Percentiles rank a stretch among this genome's conserved stretches.
These are phyloP conservation scores for Lingula anatina DNA, from an alignment of 2,888 invertebrate genomes.

Conservation along the genomic window DNA sequence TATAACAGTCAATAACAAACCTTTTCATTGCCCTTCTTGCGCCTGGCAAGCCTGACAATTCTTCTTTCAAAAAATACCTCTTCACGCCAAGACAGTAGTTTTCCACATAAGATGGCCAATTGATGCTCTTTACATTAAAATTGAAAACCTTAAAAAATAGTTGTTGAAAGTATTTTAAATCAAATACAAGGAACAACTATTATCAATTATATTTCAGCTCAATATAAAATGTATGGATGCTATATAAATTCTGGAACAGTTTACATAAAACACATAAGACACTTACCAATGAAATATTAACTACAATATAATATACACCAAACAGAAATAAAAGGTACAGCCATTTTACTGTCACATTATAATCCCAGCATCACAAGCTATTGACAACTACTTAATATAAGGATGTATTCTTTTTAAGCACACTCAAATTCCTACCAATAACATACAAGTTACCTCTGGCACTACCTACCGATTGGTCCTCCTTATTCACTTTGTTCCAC, in stretches of 20 bases:
- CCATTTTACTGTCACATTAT: not conserved
- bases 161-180: too few relatives aligned
- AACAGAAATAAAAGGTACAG: not conserved
- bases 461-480: constrained; percentile 19
- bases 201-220: too few relatives aligned
- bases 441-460: not conserved
- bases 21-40: constrained; percentile 26
- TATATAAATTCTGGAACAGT: too few relatives aligned
- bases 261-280: not conserved
- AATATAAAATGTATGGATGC: too few relatives aligned
- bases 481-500: constrained; percentile 10
- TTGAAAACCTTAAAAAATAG: constrained; percentile 25
- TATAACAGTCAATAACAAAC: too few relatives aligned
- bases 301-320: not conserved
- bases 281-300: not conserved
- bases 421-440: not conserved
- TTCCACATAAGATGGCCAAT: constrained; percentile 32
- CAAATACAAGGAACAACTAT: too few relatives aligned
- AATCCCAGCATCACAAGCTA: too few relatives aligned
- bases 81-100: constrained; percentile 32
- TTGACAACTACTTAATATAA: too few relatives aligned
- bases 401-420: not conserved
- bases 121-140: constrained; percentile 23
- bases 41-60: constrained; percentile 19
- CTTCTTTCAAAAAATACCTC: constrained; percentile 29